Evolutionary conservation across 2,888 invertebrate species (phyloP).

Genomic region (Cyclophora punctaria): DNA sequence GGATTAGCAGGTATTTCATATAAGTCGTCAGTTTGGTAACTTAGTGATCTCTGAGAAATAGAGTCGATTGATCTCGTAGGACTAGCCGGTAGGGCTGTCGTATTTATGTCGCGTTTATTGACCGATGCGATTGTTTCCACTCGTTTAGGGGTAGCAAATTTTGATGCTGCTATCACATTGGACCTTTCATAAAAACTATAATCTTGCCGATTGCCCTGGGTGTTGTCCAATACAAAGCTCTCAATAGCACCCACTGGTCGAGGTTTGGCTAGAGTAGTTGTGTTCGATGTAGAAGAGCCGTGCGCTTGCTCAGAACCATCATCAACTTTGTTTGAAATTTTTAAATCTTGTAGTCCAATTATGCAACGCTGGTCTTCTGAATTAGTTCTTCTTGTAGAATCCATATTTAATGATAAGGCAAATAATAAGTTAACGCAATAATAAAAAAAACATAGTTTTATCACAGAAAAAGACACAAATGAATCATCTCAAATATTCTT

Average conservation of each 20-base stretch:
- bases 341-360: conserved; percentile 69
- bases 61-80: conserved; percentile 77
- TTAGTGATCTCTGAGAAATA: conserved; percentile 75
- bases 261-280: conserved; percentile 58
- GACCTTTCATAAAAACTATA: conserved; percentile 79
- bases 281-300: conserved; percentile 51
- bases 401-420: conserved; percentile 32
- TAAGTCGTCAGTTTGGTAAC: conserved; percentile 63
- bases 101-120: conserved; percentile 60
- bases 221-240: conserved; percentile 77
- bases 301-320: conserved; percentile 71
- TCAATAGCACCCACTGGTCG: conserved; percentile 79
- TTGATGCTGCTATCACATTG: conserved; percentile 84
- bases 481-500: conserved; percentile 45
- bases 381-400: conserved; percentile 59
- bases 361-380: conserved; percentile 65
- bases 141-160: conserved; percentile 85
- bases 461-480: conserved; percentile 29
- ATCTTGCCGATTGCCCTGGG: conserved; percentile 61
- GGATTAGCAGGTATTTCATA: conserved; percentile 65
- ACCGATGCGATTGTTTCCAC: conserved; percentile 77
- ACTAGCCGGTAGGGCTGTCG: conserved; percentile 60
- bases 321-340: conserved; percentile 68
- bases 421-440: background rate
- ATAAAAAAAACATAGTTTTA: conserved; percentile 3